phyloP scores from a whole-genome alignment of 2,888 invertebrate species.

The Drosophila algonquin region DNA sequence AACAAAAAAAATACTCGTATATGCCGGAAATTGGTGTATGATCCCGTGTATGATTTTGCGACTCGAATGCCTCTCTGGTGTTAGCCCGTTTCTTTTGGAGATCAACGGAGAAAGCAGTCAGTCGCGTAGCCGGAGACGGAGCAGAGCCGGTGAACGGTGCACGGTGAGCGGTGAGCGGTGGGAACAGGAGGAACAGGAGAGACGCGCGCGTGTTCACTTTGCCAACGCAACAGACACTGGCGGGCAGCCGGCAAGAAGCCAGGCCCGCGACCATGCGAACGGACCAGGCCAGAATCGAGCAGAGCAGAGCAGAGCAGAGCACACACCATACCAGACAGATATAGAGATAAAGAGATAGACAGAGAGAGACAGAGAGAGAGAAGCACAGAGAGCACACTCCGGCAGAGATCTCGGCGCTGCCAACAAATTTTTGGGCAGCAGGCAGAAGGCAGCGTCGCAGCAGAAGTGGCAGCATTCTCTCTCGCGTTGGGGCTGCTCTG shows the following conservation, averaged over 20 bases:
- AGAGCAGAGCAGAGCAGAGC: slow-evolving; percentile 3
- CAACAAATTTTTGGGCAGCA: slow-evolving; percentile 26
- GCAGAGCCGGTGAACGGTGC: slow-evolving; percentile 31
- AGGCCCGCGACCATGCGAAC: slow-evolving; percentile 23
- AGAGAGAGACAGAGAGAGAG: slow-evolving; percentile 1
- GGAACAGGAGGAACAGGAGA: slow-evolving; percentile 53
- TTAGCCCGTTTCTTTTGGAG: neutral
- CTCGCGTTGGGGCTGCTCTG: neutral
- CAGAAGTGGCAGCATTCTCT: slow-evolving; percentile 6
- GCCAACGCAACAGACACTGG: slow-evolving; percentile 82
- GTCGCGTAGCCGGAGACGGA: slow-evolving; percentile 25
- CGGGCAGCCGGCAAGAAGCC: slow-evolving; percentile 37
- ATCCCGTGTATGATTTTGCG: neutral
- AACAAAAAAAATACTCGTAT: too few relatives aligned
- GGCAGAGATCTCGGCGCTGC: slow-evolving; percentile 36
- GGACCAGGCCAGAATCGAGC: slow-evolving; percentile 29
- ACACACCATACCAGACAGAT: too few relatives aligned
- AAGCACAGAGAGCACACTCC: neutral
- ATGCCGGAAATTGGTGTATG: neutral
- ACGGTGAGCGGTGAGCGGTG: slow-evolving; percentile 6
- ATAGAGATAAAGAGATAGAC: neutral
- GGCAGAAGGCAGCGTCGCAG: neutral
- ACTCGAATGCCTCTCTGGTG: neutral
- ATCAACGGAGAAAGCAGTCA: neutral
- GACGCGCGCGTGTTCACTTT: slow-evolving; percentile 76